These are phyloP conservation scores for Lordiphosa collinella DNA, from an alignment of 1,140 invertebrate species.

Conservation along the genomic window DNA sequence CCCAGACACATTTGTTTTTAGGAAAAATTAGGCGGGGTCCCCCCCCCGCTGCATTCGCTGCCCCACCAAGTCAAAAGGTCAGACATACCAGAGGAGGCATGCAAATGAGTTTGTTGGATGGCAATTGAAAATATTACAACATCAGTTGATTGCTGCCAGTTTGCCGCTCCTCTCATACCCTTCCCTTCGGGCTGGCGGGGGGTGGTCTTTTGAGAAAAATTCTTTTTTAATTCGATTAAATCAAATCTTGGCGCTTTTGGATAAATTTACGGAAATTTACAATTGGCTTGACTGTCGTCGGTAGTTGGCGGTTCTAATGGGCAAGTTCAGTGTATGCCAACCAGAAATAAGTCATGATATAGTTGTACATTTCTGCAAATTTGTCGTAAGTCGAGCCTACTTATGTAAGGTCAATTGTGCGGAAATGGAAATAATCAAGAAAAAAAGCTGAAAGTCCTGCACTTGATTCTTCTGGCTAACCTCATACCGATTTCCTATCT, in stretches of 20 bases:
- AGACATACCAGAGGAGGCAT: background rate
- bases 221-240: slow-evolving; percentile 49
- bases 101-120: slow-evolving; percentile 5
- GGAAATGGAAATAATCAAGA: too few species aligned
- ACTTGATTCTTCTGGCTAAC: too few species aligned
- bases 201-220: slow-evolving; percentile 3
- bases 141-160: slow-evolving; percentile 15
- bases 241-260: slow-evolving; percentile 25
- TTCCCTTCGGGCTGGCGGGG: background rate
- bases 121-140: slow-evolving; percentile 22
- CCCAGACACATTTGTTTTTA: background rate
- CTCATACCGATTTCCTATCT: too few species aligned
- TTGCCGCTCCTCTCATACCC: background rate
- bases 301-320: background rate
- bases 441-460: too few species aligned
- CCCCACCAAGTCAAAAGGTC: slow-evolving; percentile 7
- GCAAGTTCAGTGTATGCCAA: too few species aligned
- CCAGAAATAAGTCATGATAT: too few species aligned
- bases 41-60: too few species aligned
- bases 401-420: too few species aligned
- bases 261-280: slow-evolving; percentile 24
- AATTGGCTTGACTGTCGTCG: slow-evolving; percentile 17
- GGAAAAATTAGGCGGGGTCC: too few species aligned
- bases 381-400: too few species aligned
- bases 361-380: too few species aligned